Conservation (phyloP, 1,140 invertebrate genomes). For the Tribolium madens region DNA sequence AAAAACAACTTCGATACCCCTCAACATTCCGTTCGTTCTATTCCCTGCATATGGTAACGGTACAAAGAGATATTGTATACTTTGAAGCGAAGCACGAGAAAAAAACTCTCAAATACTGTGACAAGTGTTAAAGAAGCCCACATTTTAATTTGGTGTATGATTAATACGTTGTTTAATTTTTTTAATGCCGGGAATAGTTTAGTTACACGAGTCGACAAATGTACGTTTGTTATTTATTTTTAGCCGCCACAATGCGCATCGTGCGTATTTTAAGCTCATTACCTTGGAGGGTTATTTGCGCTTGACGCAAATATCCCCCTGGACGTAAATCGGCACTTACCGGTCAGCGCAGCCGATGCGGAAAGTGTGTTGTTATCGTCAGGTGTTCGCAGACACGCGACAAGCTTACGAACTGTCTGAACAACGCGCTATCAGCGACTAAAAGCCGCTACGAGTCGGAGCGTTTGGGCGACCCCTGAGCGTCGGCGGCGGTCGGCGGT, state of each 20-base stretch:
- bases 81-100: constrained; percentile 10
- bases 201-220: constrained; percentile 34
- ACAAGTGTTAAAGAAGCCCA: constrained; percentile 23
- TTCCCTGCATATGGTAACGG: constrained; percentile 20
- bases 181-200: constrained; percentile 19
- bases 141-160: constrained; percentile 30
- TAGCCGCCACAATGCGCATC: background rate
- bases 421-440: constrained; percentile 19
- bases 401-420: constrained; percentile 9
- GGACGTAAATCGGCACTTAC: constrained; percentile 1
- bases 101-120: constrained; percentile 28
- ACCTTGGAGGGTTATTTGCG: background rate
- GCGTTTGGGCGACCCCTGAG: constrained; percentile 31
- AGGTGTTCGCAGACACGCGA: constrained; percentile 19
- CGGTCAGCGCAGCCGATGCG: background rate
- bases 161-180: constrained; percentile 28
- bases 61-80: constrained; percentile 34
- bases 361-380: background rate
- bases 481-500: constrained; percentile 34
- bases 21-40: background rate
- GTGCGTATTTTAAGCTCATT: background rate
- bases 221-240: constrained; percentile 36
- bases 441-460: background rate
- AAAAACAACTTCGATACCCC: constrained; percentile 19
- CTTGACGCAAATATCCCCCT: background rate